These are phyloP conservation scores for Lepidothrix coronata DNA, from an alignment of 2,113 vertebrate genomes.

Conservation along the genomic window DNA sequence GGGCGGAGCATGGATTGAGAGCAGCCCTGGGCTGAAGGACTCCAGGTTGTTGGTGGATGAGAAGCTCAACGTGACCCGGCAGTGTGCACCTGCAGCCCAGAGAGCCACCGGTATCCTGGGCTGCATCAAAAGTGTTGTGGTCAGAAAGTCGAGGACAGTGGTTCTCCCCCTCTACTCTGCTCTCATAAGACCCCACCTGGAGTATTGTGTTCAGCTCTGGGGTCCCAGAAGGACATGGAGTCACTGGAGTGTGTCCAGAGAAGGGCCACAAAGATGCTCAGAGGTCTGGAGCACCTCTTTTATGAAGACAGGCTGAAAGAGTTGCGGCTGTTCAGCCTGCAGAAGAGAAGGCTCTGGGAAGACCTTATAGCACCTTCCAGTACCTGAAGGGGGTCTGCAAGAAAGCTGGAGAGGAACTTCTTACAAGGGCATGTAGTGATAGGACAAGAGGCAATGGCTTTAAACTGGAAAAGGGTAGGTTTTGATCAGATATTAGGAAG, in stretches of 20 bases:
- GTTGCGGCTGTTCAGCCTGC: not conserved
- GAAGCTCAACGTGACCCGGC: not conserved
- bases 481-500: not conserved
- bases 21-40: not conserved
- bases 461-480: not conserved
- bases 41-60: not conserved
- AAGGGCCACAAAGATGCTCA: not conserved
- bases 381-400: not conserved
- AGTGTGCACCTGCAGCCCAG: not conserved
- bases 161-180: not conserved
- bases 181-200: not conserved
- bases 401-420: not conserved
- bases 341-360: not conserved
- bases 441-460: not conserved
- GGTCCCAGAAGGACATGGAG: not conserved
- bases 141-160: not conserved
- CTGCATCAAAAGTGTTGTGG: not conserved
- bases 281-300: not conserved
- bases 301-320: not conserved
- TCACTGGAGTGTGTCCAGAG: not conserved
- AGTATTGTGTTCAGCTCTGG: not conserved
- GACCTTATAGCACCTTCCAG: not conserved
- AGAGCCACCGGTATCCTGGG: not conserved
- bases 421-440: not conserved
- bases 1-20: not conserved